Conservation (phyloP, 2,113 vertebrate genomes). For the Erpornis zantholeuca region DNA sequence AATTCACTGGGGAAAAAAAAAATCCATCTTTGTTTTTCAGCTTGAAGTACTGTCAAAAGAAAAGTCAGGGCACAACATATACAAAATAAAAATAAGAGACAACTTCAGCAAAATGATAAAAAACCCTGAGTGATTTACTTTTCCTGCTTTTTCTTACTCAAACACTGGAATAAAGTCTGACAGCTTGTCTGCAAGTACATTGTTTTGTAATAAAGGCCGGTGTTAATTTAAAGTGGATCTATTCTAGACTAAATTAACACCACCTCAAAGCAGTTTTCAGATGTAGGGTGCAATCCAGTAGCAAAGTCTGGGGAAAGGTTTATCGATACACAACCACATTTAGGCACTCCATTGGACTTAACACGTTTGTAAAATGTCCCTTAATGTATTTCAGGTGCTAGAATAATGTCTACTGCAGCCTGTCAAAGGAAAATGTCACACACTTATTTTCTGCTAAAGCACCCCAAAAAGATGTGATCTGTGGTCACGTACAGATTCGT, state of each 20-base stretch:
- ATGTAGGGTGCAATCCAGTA: neutral
- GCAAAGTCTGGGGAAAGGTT: neutral
- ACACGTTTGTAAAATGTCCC: neutral
- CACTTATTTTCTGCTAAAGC: neutral
- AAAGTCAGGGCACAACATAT: neutral
- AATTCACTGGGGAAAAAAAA: neutral
- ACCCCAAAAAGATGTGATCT: neutral
- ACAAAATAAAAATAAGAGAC: neutral
- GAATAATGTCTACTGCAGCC: neutral
- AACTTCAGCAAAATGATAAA: neutral
- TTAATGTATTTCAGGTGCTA: neutral
- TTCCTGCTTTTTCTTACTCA: neutral
- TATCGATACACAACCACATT: neutral
- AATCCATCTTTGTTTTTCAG: conserved; percentile 28
- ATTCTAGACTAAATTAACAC: neutral
- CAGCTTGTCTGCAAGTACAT: neutral
- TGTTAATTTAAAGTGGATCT: neutral
- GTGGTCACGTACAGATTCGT: accelerated
- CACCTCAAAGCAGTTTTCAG: neutral
- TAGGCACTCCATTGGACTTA: neutral
- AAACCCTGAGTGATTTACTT: neutral
- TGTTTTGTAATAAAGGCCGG: neutral
- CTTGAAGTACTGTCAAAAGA: conserved; percentile 19
- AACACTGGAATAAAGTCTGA: neutral
- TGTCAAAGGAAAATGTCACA: neutral